Base-by-base conservation (phyloP, 2,113 vertebrate genomes). In the Polypterus senegalus region DNA sequence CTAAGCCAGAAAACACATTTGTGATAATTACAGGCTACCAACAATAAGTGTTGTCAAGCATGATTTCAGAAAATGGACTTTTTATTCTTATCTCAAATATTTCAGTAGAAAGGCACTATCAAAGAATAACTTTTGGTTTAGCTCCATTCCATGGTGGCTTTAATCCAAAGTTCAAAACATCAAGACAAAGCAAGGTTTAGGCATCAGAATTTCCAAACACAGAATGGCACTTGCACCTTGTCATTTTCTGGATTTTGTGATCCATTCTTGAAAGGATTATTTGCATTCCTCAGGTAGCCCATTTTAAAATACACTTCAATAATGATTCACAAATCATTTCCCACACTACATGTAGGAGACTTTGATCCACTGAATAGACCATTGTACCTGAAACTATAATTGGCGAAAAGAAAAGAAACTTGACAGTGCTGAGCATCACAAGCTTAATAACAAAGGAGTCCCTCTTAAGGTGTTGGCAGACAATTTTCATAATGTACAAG, bases 251-350 rank as follows among this genome's bases (percentile, higher is more conserved):
- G 82, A 83, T 77, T 87, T 86, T 83, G 86, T 87, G 86, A 80
- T 91, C 83, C 81, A 80, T 86, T 88, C 85, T 84, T 79, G 83
- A 88, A 90, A 86, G 88, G 83, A 84, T 89, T 92, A 97, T 97
- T 97, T 95, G 92, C 92, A 95, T 97, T 94, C 89, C 91, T 96
- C 90, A 92, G 91, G 92, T 96, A 90, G 86, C 87, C 83, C 84
- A 86, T 88, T 92, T 90, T 89, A 91, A 83, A 88, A 88, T 88
- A 88, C 84, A 84, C 82, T 88, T 89, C 90, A 91, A 94, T 97
- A 97, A 97, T 93, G 92, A 96, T 93, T 93, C 92, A 92, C 91
- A 96, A 97, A 97, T 97, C 94, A 95, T 91, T 83, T 91, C 88
- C 86, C 88, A 87, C 86, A 85, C 88, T 75, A 84, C 91, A 90